These are phyloP conservation scores for Cryptus armator DNA, from an alignment of 2,888 invertebrate genomes.

Conservation along the genomic window DNA sequence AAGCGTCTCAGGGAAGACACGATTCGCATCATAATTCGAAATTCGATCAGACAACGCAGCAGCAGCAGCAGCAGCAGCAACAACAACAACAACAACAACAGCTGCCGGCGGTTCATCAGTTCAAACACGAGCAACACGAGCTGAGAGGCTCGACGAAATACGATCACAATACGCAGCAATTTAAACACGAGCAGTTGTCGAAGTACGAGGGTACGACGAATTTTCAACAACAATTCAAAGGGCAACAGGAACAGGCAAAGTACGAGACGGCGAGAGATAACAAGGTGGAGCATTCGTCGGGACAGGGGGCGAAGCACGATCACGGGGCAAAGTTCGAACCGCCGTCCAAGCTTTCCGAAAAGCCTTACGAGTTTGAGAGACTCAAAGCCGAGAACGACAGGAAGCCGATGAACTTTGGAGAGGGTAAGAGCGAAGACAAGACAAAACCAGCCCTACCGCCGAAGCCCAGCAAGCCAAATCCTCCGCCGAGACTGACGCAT, in stretches of 20 bases:
- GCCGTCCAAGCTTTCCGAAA: slow-evolving; percentile 77
- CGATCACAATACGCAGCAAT: slow-evolving; percentile 71
- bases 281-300: slow-evolving; percentile 66
- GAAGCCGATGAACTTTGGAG: slow-evolving; percentile 74
- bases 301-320: slow-evolving; percentile 74
- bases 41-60: slow-evolving; percentile 64
- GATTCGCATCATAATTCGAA: slow-evolving; percentile 71
- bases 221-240: slow-evolving; percentile 75
- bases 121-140: slow-evolving; percentile 77
- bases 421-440: slow-evolving; percentile 79
- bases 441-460: slow-evolving; percentile 93
- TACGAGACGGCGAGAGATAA: slow-evolving; percentile 68
- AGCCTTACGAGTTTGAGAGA: slow-evolving; percentile 80
- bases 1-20: slow-evolving; percentile 66
- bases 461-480: slow-evolving; percentile 88
- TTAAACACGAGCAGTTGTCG: slow-evolving; percentile 69
- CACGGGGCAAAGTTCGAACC: slow-evolving; percentile 79
- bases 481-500: slow-evolving; percentile 82
- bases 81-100: slow-evolving; percentile 46
- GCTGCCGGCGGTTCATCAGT: slow-evolving; percentile 71
- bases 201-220: slow-evolving; percentile 73
- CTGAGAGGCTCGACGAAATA: slow-evolving; percentile 72
- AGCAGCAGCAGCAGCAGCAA: slow-evolving; percentile 42
- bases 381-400: slow-evolving; percentile 76
- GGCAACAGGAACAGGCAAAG: slow-evolving; percentile 71